phyloP scores from a whole-genome alignment of 2,888 invertebrate species.

The Lordiphosa andalusiaca region DNA sequence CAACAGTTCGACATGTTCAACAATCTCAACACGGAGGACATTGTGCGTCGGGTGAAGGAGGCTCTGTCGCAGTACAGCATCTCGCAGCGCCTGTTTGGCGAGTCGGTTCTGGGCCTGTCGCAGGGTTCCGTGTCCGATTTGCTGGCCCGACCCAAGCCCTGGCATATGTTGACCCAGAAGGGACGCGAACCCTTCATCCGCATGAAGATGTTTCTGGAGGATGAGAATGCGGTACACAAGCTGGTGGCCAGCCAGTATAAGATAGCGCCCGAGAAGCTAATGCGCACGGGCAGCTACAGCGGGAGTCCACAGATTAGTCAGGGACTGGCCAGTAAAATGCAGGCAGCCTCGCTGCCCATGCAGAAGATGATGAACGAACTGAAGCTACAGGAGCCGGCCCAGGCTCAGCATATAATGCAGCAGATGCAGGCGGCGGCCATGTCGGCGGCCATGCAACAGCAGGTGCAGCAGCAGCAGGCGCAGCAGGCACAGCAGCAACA shows the following conservation, averaged over 20 bases:
- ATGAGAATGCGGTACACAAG: constrained; percentile 96
- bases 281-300: constrained; percentile 97
- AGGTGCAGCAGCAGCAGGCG: constrained; percentile 79
- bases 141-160: constrained; percentile 97
- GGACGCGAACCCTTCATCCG: constrained; percentile 97
- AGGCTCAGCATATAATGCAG: constrained; percentile 83
- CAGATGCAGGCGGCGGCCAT: constrained; percentile 81
- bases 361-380: constrained; percentile 89
- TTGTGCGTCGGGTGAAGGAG: constrained; percentile 97
- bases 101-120: constrained; percentile 96
- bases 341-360: constrained; percentile 84
- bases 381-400: constrained; percentile 86
- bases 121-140: constrained; percentile 99
- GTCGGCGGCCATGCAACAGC: constrained; percentile 80
- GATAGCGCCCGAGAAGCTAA: constrained; percentile 97
- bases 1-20: constrained; percentile 99
- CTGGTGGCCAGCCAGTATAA: constrained; percentile 98
- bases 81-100: constrained; percentile 98
- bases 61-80: constrained; percentile 97
- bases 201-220: constrained; percentile 98
- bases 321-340: constrained; percentile 86
- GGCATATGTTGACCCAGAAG: constrained; percentile 99
- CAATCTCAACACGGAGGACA: constrained; percentile 98
- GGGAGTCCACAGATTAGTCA: constrained; percentile 88
- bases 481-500: constrained; percentile 80